phyloP scores from a whole-genome alignment of 2,113 vertebrate genomes.

The Tychaedon coryphoeus region DNA sequence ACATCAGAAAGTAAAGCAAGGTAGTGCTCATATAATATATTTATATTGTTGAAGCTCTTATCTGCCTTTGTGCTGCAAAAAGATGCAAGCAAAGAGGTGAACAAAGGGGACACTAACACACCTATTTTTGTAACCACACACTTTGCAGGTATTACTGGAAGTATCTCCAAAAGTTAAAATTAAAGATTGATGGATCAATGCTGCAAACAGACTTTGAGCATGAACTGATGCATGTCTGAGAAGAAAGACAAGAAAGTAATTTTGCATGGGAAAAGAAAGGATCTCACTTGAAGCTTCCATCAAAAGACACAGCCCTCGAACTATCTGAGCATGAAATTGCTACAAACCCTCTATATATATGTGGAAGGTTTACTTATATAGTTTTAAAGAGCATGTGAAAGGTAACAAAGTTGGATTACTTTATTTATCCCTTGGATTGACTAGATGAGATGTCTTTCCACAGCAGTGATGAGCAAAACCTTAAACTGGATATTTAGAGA shows the following conservation, averaged over 20 bases:
- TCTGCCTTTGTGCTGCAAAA: background rate
- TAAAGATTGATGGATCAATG: background rate
- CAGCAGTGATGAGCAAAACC: background rate
- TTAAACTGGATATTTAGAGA: background rate
- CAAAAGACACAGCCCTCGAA: background rate
- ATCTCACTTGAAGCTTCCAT: background rate
- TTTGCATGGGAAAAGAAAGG: background rate
- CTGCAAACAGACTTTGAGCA: background rate
- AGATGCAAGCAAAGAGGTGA: background rate
- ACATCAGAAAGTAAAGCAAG: background rate
- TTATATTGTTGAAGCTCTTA: background rate
- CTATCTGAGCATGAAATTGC: background rate
- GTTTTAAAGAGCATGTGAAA: background rate
- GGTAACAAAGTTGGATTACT: background rate
- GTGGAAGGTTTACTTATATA: background rate
- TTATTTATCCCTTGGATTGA: background rate
- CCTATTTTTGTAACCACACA: fast-evolving
- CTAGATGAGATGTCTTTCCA: background rate
- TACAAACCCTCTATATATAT: background rate
- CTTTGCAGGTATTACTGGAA: background rate
- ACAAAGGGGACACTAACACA: background rate
- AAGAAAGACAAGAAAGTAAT: background rate
- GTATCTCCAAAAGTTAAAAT: background rate
- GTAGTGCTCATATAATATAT: background rate
- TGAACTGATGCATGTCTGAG: background rate